These are phyloP conservation scores for Aphelenchoides fujianensis DNA, from an alignment of 1,140 invertebrate genomes.

Conservation along the genomic window DNA sequence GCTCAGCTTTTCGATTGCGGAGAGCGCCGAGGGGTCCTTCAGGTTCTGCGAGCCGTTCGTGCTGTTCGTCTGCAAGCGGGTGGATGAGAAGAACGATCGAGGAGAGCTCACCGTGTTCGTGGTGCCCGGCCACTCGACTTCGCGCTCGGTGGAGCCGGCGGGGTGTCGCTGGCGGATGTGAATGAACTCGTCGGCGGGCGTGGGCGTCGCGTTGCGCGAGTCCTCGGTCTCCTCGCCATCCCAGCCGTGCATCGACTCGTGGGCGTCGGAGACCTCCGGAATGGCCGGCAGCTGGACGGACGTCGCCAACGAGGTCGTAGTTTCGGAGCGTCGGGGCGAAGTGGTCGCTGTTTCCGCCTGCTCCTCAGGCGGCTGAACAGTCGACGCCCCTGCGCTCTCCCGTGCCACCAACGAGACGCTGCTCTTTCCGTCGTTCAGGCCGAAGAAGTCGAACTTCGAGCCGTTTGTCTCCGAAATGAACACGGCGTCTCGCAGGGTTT, in stretches of 20 bases:
- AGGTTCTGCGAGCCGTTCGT: background rate
- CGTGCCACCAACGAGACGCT: constrained; percentile 21
- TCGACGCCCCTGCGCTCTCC: background rate
- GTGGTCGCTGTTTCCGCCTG: background rate
- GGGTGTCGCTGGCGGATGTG: background rate
- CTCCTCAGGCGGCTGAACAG: background rate
- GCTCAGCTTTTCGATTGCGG: background rate
- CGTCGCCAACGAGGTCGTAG: constrained; percentile 14
- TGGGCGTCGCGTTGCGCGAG: background rate
- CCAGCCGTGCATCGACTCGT: background rate
- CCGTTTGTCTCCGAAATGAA: constrained; percentile 1
- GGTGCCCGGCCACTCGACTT: background rate
- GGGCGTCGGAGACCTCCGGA: constrained; percentile 28
- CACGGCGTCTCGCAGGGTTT: constrained; percentile 35
- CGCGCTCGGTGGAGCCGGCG: background rate
- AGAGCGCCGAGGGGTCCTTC: background rate
- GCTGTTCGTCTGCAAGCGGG: background rate
- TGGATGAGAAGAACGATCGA: background rate
- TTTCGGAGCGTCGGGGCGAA: background rate
- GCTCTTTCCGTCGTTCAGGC: constrained; percentile 5
- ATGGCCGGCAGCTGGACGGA: constrained; percentile 36
- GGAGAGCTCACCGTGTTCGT: background rate
- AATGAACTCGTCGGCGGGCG: background rate
- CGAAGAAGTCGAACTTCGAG: constrained; percentile 20
- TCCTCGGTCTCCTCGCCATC: background rate